Percentiles rank a stretch among this genome's conserved stretches.
phyloP scores from a whole-genome alignment of 2,888 invertebrate species.

The Sinohyriopsis cumingii region DNA sequence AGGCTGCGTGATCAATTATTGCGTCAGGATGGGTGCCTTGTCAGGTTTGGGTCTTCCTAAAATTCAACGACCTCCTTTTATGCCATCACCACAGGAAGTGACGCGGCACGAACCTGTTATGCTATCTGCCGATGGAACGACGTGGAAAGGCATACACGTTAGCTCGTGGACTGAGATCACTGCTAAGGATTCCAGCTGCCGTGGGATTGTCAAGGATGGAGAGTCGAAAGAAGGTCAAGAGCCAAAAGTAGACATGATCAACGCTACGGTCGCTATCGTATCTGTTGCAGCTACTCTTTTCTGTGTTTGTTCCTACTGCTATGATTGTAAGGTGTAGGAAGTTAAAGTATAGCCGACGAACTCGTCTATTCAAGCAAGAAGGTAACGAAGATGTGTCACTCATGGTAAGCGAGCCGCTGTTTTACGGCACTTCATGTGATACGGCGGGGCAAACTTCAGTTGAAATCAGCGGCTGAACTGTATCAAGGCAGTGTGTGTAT shows the following conservation, averaged over 20 bases:
- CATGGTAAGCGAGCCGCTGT: too few species aligned
- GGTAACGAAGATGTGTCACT: too few species aligned
- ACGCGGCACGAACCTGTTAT: slow-evolving; percentile 14
- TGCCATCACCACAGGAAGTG: slow-evolving; percentile 26
- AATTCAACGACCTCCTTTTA: slow-evolving; percentile 56
- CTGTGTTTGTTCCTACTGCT: slow-evolving; percentile 26
- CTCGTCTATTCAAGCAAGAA: too few species aligned
- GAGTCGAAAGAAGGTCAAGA: too few species aligned
- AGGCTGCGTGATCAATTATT: slow-evolving; percentile 58
- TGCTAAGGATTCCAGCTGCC: too few species aligned
- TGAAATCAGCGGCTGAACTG: too few species aligned
- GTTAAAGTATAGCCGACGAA: slow-evolving; percentile 1
- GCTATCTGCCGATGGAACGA: slow-evolving; percentile 35
- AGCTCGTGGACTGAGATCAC: too few species aligned
- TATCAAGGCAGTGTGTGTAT: too few species aligned
- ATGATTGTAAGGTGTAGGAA: slow-evolving; percentile 20
- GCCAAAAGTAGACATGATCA: too few species aligned
- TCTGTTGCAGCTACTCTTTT: slow-evolving; percentile 34
- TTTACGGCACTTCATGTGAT: too few species aligned
- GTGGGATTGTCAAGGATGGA: too few species aligned
- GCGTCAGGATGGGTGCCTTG: slow-evolving; percentile 50
- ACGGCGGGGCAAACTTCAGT: too few species aligned
- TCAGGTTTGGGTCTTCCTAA: slow-evolving; percentile 41
- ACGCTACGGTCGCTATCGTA: slow-evolving; percentile 1
- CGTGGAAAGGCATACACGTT: slow-evolving; percentile 26